These are phyloP conservation scores for Odontothrips loti DNA, from an alignment of 2,888 invertebrate genomes.

Conservation along the genomic window DNA sequence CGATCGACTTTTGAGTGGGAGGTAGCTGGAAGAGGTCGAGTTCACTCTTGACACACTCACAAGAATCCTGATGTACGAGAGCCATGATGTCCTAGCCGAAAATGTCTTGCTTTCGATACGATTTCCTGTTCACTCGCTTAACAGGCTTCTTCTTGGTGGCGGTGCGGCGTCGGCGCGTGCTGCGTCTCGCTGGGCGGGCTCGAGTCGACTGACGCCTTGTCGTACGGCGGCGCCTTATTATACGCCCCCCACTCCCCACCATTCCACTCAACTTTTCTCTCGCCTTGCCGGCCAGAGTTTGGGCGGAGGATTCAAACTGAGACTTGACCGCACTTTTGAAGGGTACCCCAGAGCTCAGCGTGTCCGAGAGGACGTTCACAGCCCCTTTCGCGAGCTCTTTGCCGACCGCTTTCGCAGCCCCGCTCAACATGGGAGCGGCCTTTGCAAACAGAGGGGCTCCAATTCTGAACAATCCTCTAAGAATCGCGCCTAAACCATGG, in stretches of 20 bases:
- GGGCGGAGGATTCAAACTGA: not conserved
- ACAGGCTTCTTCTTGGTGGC: too few relatives aligned
- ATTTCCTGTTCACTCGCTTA: not conserved
- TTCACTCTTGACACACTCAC: slow-evolving; percentile 38
- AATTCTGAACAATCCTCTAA: not conserved
- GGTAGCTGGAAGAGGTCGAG: slow-evolving; percentile 40
- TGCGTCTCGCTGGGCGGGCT: not conserved
- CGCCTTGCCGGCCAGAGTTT: not conserved
- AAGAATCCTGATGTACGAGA: slow-evolving; percentile 37
- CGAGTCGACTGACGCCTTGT: not conserved
- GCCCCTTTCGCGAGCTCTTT: not conserved
- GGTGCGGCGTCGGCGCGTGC: not conserved
- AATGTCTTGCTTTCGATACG: not conserved
- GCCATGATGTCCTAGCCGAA: slow-evolving; percentile 35
- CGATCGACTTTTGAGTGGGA: slow-evolving; percentile 39
- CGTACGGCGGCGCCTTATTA: not conserved
- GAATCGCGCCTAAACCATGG: not conserved
- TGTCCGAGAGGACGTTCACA: not conserved
- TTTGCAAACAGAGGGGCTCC: too few relatives aligned
- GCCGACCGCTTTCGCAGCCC: not conserved
- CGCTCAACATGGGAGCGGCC: not conserved
- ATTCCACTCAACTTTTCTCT: not conserved
- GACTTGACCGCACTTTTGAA: not conserved
- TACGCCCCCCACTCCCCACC: not conserved
- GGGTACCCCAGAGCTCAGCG: not conserved